Conservation (phyloP, 2,888 invertebrate species). For the Parapristionchus giblindavisi region DNA sequence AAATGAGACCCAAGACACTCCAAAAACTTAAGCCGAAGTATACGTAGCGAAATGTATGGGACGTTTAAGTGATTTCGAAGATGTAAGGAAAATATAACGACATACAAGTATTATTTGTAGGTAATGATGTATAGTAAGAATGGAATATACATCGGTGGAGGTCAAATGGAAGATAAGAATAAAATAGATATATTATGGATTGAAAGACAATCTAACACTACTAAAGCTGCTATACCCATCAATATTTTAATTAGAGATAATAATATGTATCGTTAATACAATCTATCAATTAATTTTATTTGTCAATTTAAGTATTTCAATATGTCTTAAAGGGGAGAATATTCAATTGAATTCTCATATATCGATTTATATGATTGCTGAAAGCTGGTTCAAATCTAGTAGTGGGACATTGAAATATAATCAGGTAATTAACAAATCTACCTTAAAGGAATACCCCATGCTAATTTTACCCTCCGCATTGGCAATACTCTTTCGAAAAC, state of each 20-base stretch:
- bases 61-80: no score
- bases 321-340: conserved; percentile 1
- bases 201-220: neutral
- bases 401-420: conserved; percentile 12
- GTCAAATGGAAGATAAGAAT: neutral
- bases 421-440: conserved; percentile 16
- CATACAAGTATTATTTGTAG: neutral
- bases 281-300: no score
- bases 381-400: neutral
- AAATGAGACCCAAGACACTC: no score
- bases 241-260: neutral
- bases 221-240: conserved; percentile 13
- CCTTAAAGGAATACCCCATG: no score
- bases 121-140: neutral
- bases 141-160: conserved; percentile 11
- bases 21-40: no score
- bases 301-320: neutral
- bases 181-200: conserved; percentile 7
- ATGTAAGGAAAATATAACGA: neutral
- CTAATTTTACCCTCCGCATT: no score
- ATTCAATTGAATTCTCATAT: no score
- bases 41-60: no score
- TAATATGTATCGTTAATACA: neutral
- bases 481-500: no score
- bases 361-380: neutral